A percentile compares a stretch with the other conserved stretches of the same genome.
Evolutionary conservation across 2,888 invertebrate genomes (phyloP).

Genomic region (Andrena minutula): DNA sequence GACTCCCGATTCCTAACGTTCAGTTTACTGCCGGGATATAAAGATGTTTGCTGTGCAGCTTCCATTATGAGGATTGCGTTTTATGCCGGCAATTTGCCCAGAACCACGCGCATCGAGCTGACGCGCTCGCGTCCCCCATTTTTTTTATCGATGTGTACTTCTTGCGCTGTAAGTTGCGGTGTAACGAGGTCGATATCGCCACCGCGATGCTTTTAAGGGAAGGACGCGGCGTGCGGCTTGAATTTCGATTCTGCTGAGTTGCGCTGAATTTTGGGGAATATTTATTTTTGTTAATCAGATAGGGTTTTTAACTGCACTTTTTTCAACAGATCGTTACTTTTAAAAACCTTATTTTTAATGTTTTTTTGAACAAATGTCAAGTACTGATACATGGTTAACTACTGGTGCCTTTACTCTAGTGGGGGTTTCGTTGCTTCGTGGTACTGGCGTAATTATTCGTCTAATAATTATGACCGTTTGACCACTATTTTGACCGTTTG

Average conservation of each 20-base stretch:
- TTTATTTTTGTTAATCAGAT: not conserved
- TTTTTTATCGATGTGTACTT: constrained; percentile 1
- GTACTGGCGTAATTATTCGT: no score
- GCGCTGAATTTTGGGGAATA: not conserved
- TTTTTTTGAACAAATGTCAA: no score
- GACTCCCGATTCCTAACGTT: constrained; percentile 1
- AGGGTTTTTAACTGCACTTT: no score
- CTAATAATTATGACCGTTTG: no score
- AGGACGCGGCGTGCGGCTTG: not conserved
- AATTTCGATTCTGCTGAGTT: not conserved
- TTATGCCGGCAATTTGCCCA: not conserved
- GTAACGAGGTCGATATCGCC: not conserved
- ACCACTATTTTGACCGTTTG: no score
- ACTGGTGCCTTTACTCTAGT: no score
- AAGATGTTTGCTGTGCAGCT: not conserved
- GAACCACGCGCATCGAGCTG: constrained; percentile 3
- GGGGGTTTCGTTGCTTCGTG: no score
- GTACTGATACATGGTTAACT: no score
- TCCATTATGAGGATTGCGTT: constrained; percentile 1
- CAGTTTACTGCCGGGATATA: not conserved
- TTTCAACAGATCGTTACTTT: no score
- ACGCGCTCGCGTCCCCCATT: no score
- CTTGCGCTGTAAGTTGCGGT: not conserved
- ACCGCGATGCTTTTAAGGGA: not conserved
- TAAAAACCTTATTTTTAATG: no score